Base-by-base conservation (phyloP, 2,888 invertebrate genomes). In the Philonicus albiceps region DNA sequence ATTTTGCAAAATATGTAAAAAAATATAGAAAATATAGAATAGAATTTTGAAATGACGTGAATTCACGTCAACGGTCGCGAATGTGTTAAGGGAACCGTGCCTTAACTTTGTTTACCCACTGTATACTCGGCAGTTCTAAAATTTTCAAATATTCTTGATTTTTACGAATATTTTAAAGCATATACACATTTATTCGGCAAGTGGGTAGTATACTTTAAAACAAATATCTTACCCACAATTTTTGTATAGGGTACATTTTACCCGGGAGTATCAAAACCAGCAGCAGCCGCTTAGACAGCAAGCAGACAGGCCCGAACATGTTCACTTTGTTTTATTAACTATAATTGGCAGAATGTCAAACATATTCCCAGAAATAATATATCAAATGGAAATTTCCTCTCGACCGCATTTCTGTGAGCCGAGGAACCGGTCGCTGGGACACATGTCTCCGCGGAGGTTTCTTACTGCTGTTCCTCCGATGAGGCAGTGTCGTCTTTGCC, bases 341-440 rank as follows among this genome's bases (percentile, higher is more conserved):
- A 76, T 76, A 76, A 76, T 76, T 76, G 76, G 76, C 37, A 76
- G 40, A 76, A 76, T 76, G 76, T 76, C 76, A 76, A 76, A 76
- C 76, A 76, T 76, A 76, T 40, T 76, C 76, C 76, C 76, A 76
- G 76, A 76, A 76, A 76, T 76, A 76, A 76, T 76, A 76, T 76
- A 76, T 76, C 76, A 76, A 76, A 76, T 76, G 40, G 76, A 76
- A 76, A 76, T 76, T 76, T 76, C 40, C 43, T 40, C 37, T 76
- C 76, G 76, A 76, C 76, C 76, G 76, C 37, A 40, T 76, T 37
- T 76, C 76, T 22, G 37, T 19, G 40, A 76, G 19, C 8, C 64
- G 27, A 27, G 22, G 11, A 64, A n/a, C 49, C 64, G 27, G 64
- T 64, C 64, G 64, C 27, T 2, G 64, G 64, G 64, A 64, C 64